These are phyloP conservation scores for Piaya cayana DNA, from an alignment of 2,113 vertebrate genomes.

Conservation along the genomic window DNA sequence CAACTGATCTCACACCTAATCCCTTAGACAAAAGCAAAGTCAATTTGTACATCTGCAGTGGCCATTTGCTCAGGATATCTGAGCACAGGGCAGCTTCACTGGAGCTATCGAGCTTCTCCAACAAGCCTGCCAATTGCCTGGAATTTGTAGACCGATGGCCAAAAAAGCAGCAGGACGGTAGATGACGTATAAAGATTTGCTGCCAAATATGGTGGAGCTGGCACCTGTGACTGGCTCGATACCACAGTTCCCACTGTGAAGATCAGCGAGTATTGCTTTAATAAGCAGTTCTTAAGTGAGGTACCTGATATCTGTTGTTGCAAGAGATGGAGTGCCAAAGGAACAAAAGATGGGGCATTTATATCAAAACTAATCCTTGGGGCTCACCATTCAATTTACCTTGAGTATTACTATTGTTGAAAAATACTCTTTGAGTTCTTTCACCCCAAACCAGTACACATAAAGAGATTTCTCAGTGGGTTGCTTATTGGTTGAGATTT, in stretches of 20 bases:
- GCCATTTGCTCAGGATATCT: conserved; percentile 33
- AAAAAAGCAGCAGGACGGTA: conserved; percentile 58
- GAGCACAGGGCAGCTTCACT: conserved; percentile 3
- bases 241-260: conserved; percentile 66
- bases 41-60: conserved; percentile 14
- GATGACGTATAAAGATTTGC: conserved; percentile 44
- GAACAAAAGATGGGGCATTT: conserved; percentile 35
- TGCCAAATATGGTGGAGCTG: conserved; percentile 62
- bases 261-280: conserved; percentile 73
- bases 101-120: conserved; percentile 18
- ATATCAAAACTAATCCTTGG: neutral
- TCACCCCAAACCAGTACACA: neutral
- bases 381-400: neutral
- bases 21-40: neutral
- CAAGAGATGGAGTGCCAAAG: conserved; percentile 63
- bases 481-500: conserved; percentile 15
- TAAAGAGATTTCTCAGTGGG: conserved; percentile 4
- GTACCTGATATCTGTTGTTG: conserved; percentile 73
- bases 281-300: conserved; percentile 75
- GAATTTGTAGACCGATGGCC: neutral
- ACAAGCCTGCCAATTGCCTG: conserved; percentile 27
- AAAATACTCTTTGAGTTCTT: neutral
- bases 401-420: neutral
- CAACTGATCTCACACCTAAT: neutral
- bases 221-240: conserved; percentile 54